These are phyloP conservation scores for Triops cancriformis DNA, from an alignment of 1,140 invertebrate genomes.

Conservation along the genomic window DNA sequence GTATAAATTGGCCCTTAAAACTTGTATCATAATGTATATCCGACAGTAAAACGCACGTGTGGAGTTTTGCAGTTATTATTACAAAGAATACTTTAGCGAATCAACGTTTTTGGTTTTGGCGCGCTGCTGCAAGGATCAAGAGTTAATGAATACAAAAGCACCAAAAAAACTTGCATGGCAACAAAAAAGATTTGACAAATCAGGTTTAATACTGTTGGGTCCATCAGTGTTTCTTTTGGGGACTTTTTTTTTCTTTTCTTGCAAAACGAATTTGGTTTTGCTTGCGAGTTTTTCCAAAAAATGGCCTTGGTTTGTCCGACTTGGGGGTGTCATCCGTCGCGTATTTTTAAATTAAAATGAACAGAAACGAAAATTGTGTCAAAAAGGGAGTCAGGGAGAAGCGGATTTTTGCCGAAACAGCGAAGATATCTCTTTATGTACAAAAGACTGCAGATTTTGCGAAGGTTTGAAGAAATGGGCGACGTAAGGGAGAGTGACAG, in stretches of 20 bases:
- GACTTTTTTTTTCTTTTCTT: background rate
- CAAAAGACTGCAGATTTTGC: background rate
- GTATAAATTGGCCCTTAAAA: slow-evolving; percentile 10
- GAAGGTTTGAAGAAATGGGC: background rate
- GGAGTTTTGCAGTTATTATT: background rate
- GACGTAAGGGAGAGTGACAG: background rate
- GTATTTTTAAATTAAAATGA: too few relatives aligned
- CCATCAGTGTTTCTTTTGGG: background rate
- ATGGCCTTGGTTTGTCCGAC: background rate
- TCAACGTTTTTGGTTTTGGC: slow-evolving; percentile 7
- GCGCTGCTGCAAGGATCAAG: background rate
- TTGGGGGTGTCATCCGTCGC: background rate
- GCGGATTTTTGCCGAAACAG: background rate
- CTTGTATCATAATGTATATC: background rate
- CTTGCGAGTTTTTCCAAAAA: background rate
- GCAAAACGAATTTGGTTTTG: background rate
- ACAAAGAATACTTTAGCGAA: background rate
- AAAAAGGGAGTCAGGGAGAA: background rate
- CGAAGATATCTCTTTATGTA: background rate
- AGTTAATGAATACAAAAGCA: slow-evolving; percentile 8
- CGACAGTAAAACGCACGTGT: background rate
- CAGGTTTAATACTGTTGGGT: slow-evolving; percentile 13
- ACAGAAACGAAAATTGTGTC: too few relatives aligned
- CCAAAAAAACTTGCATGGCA: background rate
- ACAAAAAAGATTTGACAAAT: slow-evolving; percentile 2